Base-by-base conservation (phyloP, 2,113 vertebrate species). In the Sylvia atricapilla region DNA sequence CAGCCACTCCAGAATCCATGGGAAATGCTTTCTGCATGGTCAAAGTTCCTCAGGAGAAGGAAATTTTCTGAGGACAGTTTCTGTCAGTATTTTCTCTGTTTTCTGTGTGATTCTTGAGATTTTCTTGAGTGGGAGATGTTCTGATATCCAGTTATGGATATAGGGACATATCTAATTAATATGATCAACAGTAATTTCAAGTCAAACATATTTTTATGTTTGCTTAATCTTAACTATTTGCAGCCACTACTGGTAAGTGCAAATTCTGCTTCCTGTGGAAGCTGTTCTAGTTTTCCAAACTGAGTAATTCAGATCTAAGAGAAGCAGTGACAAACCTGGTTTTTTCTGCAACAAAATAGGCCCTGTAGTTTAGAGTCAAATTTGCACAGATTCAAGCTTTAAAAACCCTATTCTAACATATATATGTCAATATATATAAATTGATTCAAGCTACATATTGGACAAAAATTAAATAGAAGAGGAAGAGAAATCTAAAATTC, bases 291-390 rank as follows among this genome's bases (percentile, higher is more conserved):
- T 55, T 74, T 91, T 89, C 19, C 1, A 1, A 85, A 69, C 0
- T 35, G 9, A 33, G 7, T 15, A 66, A 50, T n/a, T 66, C 17
- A 75, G 7, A 28, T 28, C 46, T 52, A 13, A 66, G 15, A 75
- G 25, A 55, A 60, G 5, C 2, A 47, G 2, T 19, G 17, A 58
- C 18, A 11, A 73, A 5, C 7, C 13, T 14, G 41, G 62, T 58
- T 73, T 53, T 68, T 56, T 22, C 17, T 70, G 11, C 22, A 50
- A 18, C 2, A 35, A 30, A 37, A 13, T 37, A 41, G 16, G 9
- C 43, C 59, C 39, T 81, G 27, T 50, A 94, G 69, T 94, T 72
- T 95, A 72, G 78, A 76, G 75, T 93, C 80, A 90, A 37, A 91
- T 93, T 92, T 84, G 24, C 20, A 84, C 7, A 83, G 28, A 56